Base-by-base conservation (phyloP, 2,888 invertebrate genomes). In the Epistrophe eligans region DNA sequence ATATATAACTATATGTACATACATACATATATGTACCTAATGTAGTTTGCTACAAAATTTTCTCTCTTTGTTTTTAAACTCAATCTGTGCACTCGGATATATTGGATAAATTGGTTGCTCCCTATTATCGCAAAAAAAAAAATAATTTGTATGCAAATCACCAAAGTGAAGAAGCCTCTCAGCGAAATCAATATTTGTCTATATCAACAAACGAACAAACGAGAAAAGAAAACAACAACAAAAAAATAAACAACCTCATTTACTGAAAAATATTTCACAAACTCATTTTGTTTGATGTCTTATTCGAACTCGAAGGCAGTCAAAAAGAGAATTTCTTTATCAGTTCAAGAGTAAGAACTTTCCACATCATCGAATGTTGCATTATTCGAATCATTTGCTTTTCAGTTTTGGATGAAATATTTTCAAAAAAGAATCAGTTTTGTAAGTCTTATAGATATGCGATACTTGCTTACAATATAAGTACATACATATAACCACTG, bases 281-380 rank as follows among this genome's bases (percentile, higher is more conserved):
- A 43, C 43, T 28, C 43, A 43, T 62, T 62, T 62, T 43, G 13
- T 43, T 6, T 15, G 38, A 43, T 43, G 13, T 15, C 15, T 6
- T 43, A 15, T 15, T 38, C 19, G 6, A 40, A n/a, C n/a, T n/a
- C 8, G 6, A 40, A n/a, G 5, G n/a, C 28, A 66, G 28, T 6
- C 6, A 11, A 48, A 66, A 45, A 32, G 9, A 17, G 3, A 52
- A 76, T 80, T 64, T 66, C 66, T 58, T 32, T 77, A 72, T 81
- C 62, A 81, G 71, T 48, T 24, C 55, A n/a, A n/a, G 64, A 79
- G 74, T 74, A 57, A 71, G 40, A 83, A 79, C 45, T 84, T 74
- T 84, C 70, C 74, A 74, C 64, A 58, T 71, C 79, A 76, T 74
- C 50, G 60, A 66, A 19, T 10, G 10, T 24, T 48, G 60, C 45